Percentiles rank a stretch among this genome's conserved stretches.
Conservation (phyloP, 2,797 vertebrate genomes). For the Danio jaintianensis region DNA sequence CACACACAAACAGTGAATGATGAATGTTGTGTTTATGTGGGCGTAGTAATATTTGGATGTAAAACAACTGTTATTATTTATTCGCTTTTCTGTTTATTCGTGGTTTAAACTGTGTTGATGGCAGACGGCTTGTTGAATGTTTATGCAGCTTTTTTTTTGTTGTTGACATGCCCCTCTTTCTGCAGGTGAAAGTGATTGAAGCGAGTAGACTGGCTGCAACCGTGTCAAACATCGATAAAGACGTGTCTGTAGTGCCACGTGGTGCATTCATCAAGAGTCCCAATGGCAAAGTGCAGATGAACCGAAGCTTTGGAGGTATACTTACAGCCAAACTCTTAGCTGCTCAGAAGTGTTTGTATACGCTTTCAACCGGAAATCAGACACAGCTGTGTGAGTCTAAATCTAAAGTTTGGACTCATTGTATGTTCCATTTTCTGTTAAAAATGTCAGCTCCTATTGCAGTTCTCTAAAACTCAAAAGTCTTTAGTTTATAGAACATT, state of each 20-base stretch:
- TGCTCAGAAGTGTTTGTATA: slow-evolving; percentile 23
- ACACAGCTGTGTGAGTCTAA: slow-evolving; percentile 46
- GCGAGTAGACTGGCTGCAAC: slow-evolving; percentile 85
- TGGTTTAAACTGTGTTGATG: slow-evolving; percentile 1
- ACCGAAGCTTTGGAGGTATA: slow-evolving; percentile 91
- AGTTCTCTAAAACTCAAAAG: slow-evolving; percentile 10
- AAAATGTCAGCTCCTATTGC: slow-evolving; percentile 1
- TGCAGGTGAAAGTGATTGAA: slow-evolving; percentile 84
- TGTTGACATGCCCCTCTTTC: slow-evolving; percentile 21
- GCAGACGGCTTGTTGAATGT: not conserved
- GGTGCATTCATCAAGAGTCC: slow-evolving; percentile 87
- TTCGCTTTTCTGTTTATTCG: slow-evolving; percentile 1
- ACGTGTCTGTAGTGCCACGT: slow-evolving; percentile 86
- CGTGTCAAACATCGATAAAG: slow-evolving; percentile 86
- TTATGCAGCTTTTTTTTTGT: not conserved
- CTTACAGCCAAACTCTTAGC: not conserved
- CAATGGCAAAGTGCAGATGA: slow-evolving; percentile 80
- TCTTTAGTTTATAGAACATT: not conserved
- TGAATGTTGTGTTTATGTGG: slow-evolving; percentile 20
- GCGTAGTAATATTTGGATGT: slow-evolving; percentile 30
- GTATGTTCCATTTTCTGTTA: slow-evolving; percentile 10
- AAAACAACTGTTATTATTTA: slow-evolving; percentile 32
- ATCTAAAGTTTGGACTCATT: not conserved
- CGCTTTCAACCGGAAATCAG: slow-evolving; percentile 34
- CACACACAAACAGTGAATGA: not conserved